Evolutionary conservation across 1,140 invertebrate genomes (phyloP).

Genomic region (Lethrus apterus): DNA sequence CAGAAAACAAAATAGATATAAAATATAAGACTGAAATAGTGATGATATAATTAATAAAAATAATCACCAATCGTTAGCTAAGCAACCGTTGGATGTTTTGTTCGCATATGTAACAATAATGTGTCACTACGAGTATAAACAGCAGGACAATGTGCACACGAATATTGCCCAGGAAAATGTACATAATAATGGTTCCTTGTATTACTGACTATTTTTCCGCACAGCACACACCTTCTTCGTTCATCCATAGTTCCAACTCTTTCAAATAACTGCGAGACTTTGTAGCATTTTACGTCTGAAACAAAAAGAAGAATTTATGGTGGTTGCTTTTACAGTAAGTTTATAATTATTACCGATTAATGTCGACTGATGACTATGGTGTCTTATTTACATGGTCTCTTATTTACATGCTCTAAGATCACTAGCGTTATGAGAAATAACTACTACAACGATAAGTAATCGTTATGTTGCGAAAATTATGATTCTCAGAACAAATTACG

Average conservation of each 20-base stretch:
- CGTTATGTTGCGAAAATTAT: constrained; percentile 1
- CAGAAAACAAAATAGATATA: background rate
- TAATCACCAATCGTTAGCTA: constrained; percentile 25
- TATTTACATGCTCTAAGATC: constrained; percentile 19
- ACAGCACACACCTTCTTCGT: constrained; percentile 55
- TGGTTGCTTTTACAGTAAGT: too few relatives aligned
- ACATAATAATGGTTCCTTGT: constrained; percentile 62
- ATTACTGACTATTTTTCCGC: constrained; percentile 60
- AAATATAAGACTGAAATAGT: too few relatives aligned
- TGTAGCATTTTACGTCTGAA: constrained; percentile 59
- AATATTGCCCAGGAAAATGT: constrained; percentile 57
- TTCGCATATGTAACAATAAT: constrained; percentile 54
- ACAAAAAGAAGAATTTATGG: constrained; percentile 44
- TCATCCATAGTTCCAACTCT: constrained; percentile 55
- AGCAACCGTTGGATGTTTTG: constrained; percentile 50
- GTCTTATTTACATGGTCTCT: too few relatives aligned
- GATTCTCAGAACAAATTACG: too few relatives aligned
- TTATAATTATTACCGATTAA: constrained; percentile 19
- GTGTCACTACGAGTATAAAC: constrained; percentile 59
- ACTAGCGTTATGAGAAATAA: too few relatives aligned
- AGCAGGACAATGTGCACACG: constrained; percentile 54
- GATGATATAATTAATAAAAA: too few relatives aligned
- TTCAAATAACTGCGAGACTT: constrained; percentile 60
- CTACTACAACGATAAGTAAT: too few relatives aligned
- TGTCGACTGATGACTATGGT: constrained; percentile 12